Evolutionary conservation across 2,888 invertebrate genomes (phyloP).

Genomic region (Aspidapion aeneum): DNA sequence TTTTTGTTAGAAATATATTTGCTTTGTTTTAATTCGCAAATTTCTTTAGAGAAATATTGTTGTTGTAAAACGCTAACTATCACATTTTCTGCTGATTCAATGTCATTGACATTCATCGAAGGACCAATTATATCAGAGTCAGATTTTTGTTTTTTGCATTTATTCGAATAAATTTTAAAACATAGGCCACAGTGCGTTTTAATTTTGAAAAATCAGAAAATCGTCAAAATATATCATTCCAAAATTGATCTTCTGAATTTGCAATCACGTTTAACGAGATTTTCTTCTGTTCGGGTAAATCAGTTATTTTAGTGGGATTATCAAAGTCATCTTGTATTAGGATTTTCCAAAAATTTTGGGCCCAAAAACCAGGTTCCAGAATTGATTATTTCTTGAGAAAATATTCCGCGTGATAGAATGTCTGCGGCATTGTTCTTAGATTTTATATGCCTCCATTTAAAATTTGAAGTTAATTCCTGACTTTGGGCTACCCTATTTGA

Average conservation of each 20-base stretch:
- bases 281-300: not conserved
- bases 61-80: constrained; percentile 16
- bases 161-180: too few species aligned
- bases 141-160: too few species aligned
- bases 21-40: constrained; percentile 5
- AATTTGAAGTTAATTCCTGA: constrained; percentile 17
- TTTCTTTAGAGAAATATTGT: constrained; percentile 15
- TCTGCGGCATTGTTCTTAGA: constrained; percentile 19
- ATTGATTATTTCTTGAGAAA: not conserved
- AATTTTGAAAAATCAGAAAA: constrained; percentile 10
- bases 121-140: too few species aligned
- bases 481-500: constrained; percentile 18
- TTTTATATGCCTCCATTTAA: constrained; percentile 14
- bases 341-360: constrained; percentile 4
- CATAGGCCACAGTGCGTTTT: constrained; percentile 12
- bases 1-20: constrained; percentile 3
- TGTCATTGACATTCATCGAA: constrained; percentile 10
- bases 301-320: not conserved
- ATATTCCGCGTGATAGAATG: constrained; percentile 8
- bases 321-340: not conserved
- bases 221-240: constrained; percentile 3
- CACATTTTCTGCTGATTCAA: constrained; percentile 1
- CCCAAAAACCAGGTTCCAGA: constrained; percentile 13
- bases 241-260: constrained; percentile 3
- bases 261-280: not conserved